A percentile compares a stretch with the other conserved stretches of the same genome.
Conservation (phyloP, 2,113 vertebrate genomes). For the Podarcis cretensis region DNA sequence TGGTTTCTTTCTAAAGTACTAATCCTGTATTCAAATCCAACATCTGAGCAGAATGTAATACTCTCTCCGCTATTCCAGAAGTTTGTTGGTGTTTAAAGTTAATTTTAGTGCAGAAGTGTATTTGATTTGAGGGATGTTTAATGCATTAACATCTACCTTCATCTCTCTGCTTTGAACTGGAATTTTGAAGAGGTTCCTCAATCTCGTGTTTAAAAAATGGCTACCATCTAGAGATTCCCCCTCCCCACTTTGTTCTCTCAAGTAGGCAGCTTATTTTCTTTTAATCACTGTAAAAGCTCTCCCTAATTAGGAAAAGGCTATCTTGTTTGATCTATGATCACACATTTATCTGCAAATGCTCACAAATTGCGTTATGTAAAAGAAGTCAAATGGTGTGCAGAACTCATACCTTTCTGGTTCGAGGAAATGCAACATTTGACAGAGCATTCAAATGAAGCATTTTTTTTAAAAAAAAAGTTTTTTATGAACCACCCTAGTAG, state of each 20-base stretch:
- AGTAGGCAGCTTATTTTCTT: not conserved
- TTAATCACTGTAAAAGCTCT: not conserved
- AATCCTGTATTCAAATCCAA: not conserved
- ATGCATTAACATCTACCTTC: not conserved
- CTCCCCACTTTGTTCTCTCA: not conserved
- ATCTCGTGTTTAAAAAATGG: not conserved
- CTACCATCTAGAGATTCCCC: not conserved
- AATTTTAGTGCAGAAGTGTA: not conserved
- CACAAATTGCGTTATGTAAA: not conserved
- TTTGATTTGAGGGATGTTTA: conserved; percentile 1
- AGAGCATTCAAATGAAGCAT: not conserved
- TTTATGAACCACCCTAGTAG: no score
- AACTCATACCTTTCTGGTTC: not conserved
- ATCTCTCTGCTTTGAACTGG: not conserved
- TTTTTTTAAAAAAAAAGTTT: no score
- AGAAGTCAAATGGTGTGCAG: not conserved
- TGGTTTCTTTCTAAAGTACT: not conserved
- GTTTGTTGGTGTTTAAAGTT: not conserved
- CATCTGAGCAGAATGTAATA: not conserved
- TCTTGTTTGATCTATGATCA: conserved; percentile 10
- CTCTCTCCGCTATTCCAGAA: not conserved
- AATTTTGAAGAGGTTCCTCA: not conserved
- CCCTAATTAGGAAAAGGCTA: not conserved
- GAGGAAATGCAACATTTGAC: not conserved
- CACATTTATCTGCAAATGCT: not conserved